Conservation (phyloP, 2,888 invertebrate genomes). For the Hesperia comma region DNA sequence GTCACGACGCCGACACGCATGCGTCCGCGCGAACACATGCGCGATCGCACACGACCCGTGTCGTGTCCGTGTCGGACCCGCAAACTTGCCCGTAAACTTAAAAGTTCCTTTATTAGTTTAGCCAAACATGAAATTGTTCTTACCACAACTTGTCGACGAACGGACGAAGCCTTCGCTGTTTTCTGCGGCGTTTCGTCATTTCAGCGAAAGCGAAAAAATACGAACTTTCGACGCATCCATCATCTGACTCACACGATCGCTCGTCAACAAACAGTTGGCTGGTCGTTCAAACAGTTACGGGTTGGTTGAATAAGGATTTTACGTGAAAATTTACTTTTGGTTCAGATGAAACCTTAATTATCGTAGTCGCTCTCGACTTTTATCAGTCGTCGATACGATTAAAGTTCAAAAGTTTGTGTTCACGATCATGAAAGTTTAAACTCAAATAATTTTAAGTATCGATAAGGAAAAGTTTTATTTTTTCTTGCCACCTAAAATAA, state of each 20-base stretch:
- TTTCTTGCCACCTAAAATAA: too few species aligned
- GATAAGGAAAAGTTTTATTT: too few species aligned
- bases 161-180: background rate
- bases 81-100: conserved; percentile 44
- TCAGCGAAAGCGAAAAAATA: background rate
- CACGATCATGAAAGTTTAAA: too few species aligned
- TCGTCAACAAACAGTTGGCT: background rate
- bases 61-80: conserved; percentile 49
- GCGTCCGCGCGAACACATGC: conserved; percentile 48
- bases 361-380: too few species aligned
- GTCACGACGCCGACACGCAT: conserved; percentile 45
- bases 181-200: background rate
- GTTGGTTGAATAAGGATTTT: background rate
- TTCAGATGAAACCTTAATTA: too few species aligned
- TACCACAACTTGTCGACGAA: background rate
- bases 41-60: conserved; percentile 55
- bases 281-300: background rate
- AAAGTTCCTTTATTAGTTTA: conserved; percentile 52
- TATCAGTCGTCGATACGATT: too few species aligned
- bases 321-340: background rate
- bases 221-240: background rate
- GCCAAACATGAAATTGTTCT: conserved; percentile 43
- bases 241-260: background rate
- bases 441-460: too few species aligned
- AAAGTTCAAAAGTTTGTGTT: too few species aligned